Evolutionary conservation across 2,888 invertebrate genomes (phyloP).

Genomic region (Oligia strigilis): DNA sequence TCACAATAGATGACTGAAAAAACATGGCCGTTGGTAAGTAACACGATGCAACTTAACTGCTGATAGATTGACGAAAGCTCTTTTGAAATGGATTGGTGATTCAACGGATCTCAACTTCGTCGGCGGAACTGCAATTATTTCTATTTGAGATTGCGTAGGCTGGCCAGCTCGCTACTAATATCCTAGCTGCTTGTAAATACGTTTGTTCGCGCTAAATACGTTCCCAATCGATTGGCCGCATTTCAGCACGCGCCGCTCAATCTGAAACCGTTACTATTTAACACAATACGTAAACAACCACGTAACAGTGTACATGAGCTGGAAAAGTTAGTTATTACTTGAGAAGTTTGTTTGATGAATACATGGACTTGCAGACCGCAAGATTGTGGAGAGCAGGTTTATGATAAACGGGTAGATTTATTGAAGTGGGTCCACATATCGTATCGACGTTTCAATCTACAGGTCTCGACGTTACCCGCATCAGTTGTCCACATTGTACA

Average conservation of each 20-base stretch:
- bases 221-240: conserved; percentile 85
- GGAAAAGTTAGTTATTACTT: conserved; percentile 67
- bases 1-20: conserved; percentile 20
- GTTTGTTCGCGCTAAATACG: conserved; percentile 83
- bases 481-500: conserved; percentile 68
- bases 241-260: conserved; percentile 86
- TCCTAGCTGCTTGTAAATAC: conserved; percentile 55
- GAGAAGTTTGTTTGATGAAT: conserved; percentile 70
- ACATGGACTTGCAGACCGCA: conserved; percentile 71
- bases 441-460: conserved; percentile 74
- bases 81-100: conserved; percentile 77
- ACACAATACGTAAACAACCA: conserved; percentile 80
- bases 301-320: conserved; percentile 73
- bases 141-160: conserved; percentile 70
- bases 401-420: conserved; percentile 71
- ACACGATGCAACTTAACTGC: conserved; percentile 47
- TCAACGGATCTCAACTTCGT: conserved; percentile 72
- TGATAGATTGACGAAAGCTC: conserved; percentile 79
- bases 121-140: conserved; percentile 70
- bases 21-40: background rate
- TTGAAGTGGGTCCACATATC: conserved; percentile 64
- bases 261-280: conserved; percentile 83
- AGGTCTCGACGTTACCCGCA: conserved; percentile 67
- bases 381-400: conserved; percentile 64
- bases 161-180: conserved; percentile 53